Conservation (phyloP, 2,113 vertebrate genomes). For the Crocuta crocuta region DNA sequence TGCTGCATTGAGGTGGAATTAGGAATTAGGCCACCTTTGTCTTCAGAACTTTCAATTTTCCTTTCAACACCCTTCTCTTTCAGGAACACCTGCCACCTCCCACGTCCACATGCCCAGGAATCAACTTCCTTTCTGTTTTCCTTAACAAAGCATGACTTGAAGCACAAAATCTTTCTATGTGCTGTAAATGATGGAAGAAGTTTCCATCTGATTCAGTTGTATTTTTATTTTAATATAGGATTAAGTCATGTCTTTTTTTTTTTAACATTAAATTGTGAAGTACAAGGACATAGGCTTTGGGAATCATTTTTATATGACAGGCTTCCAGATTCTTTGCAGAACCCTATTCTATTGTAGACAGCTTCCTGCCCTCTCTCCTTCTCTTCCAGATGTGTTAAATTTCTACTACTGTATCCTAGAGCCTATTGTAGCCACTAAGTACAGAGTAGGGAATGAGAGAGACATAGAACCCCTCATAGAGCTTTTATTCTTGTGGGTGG, state of each 20-base stretch:
- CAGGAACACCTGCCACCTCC: neutral
- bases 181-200: neutral
- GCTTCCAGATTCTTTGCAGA: neutral
- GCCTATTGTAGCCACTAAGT: neutral
- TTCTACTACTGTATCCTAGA: neutral
- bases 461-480: neutral
- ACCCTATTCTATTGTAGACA: neutral
- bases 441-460: neutral
- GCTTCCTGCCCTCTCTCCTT: neutral
- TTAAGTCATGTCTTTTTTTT: neutral
- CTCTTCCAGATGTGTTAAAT: neutral
- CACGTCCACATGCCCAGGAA: neutral
- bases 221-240: neutral
- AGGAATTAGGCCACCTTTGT: neutral
- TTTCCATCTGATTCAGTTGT: neutral
- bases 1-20: neutral
- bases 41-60: slow-evolving; percentile 16
- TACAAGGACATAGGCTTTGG: neutral
- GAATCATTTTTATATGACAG: neutral
- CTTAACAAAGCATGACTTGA: slow-evolving; percentile 46
- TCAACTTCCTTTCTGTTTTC: neutral
- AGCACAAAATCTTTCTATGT: neutral
- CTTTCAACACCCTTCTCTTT: neutral
- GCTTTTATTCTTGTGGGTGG: neutral
- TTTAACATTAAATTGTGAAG: neutral